These are phyloP conservation scores for Jordanella pulchra DNA, from an alignment of 2,797 vertebrate genomes.

Conservation along the genomic window DNA sequence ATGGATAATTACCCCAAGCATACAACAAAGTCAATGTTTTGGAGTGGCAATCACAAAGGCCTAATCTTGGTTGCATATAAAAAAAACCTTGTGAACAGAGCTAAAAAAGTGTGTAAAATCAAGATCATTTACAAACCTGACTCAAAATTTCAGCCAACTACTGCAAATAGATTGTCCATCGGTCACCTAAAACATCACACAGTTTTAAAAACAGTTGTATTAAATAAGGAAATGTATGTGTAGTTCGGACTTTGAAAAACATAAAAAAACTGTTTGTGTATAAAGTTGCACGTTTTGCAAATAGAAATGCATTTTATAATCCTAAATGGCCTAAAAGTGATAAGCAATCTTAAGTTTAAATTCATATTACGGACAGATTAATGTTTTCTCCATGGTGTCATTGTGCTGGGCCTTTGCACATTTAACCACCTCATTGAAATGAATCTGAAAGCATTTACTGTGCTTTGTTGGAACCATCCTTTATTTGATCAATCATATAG, in stretches of 20 bases:
- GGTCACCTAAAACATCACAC: not conserved
- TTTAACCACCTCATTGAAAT: not conserved
- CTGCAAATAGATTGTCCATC: not conserved
- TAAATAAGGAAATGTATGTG: not conserved
- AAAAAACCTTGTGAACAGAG: not conserved
- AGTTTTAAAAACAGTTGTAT: not conserved
- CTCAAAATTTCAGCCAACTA: not conserved
- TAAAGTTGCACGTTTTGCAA: not conserved
- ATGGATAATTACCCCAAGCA: not conserved
- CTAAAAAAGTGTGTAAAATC: not conserved
- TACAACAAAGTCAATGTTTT: not conserved
- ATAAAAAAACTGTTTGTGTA: not conserved
- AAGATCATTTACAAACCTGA: not conserved
- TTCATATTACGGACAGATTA: not conserved
- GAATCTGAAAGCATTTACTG: conserved; percentile 4
- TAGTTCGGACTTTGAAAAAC: not conserved
- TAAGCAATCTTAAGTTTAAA: not conserved
- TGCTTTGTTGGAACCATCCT: conserved; percentile 22
- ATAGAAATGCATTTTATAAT: not conserved
- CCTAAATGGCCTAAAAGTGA: not conserved
- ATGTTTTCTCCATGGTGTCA: not conserved
- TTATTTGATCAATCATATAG: conserved; percentile 49
- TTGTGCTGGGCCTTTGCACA: not conserved
- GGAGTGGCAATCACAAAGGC: not conserved
- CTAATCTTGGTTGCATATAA: not conserved